phyloP scores from a whole-genome alignment of 2,113 vertebrate genomes.

The Meleagris gallopavo region DNA sequence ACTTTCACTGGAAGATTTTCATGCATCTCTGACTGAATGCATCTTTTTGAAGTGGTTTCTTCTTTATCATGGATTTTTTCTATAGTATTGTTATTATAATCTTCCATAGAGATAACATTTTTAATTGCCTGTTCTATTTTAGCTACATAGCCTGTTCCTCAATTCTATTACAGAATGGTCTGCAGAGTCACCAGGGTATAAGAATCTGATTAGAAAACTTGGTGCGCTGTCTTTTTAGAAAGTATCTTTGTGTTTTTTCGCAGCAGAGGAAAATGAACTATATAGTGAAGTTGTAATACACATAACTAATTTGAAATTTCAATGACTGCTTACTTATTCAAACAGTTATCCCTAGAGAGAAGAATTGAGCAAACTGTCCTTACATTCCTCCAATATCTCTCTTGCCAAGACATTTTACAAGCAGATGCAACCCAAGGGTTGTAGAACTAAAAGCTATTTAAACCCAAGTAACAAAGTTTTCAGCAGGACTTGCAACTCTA shows the following conservation, averaged over 20 bases:
- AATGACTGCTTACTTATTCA: conserved; percentile 24
- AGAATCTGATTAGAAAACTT: conserved; percentile 49
- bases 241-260: background rate
- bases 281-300: background rate
- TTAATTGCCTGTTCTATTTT: conserved; percentile 50
- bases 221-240: conserved; percentile 2
- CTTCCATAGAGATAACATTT: background rate
- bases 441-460: background rate
- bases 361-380: background rate
- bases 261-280: conserved; percentile 33
- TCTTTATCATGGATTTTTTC: background rate
- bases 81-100: background rate
- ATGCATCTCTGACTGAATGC: background rate
- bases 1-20: background rate
- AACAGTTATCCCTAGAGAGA: background rate
- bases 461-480: background rate
- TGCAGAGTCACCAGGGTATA: conserved; percentile 45
- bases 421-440: background rate
- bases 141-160: background rate
- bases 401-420: conserved; percentile 7
- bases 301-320: conserved; percentile 16
- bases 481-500: background rate
- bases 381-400: background rate
- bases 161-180: conserved; percentile 21
- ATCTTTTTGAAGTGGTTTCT: background rate